These are phyloP conservation scores for Epistrophe grossulariae DNA, from an alignment of 2,888 invertebrate genomes.

Conservation along the genomic window DNA sequence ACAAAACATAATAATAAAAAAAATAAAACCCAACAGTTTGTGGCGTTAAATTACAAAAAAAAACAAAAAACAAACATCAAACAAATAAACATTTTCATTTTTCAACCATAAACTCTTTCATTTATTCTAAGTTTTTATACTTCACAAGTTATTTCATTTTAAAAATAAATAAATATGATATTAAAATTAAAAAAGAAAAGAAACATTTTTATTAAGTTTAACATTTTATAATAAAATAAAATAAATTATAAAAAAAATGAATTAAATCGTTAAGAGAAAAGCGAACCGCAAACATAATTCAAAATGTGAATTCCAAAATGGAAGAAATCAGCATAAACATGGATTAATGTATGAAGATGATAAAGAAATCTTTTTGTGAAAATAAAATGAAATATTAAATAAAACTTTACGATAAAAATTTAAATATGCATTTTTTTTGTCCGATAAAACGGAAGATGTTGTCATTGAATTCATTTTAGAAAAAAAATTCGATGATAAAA, in stretches of 20 bases:
- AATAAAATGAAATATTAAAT: conserved; percentile 75
- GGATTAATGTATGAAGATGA: conserved; percentile 57
- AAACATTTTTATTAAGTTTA: conserved; percentile 71
- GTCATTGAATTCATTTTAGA: too few species aligned
- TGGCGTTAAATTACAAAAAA: conserved; percentile 45
- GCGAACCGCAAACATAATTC: conserved; percentile 46
- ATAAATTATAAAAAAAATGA: conserved; percentile 41
- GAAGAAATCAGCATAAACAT: conserved; percentile 37
- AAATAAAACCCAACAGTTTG: conserved; percentile 56
- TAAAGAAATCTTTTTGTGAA: conserved; percentile 70
- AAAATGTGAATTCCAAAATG: conserved; percentile 63
- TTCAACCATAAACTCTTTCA: conserved; percentile 51
- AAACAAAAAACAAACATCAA: conserved; percentile 23
- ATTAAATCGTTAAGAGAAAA: conserved; percentile 37
- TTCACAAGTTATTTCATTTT: conserved; percentile 47
- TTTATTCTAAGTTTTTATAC: conserved; percentile 70
- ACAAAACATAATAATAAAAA: conserved; percentile 43
- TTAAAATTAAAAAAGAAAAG: conserved; percentile 13
- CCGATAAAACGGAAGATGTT: too few species aligned
- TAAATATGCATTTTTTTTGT: conserved; percentile 36
- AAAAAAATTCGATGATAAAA: neutral
- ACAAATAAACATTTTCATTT: conserved; percentile 38
- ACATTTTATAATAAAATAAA: conserved; percentile 67
- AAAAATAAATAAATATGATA: conserved; percentile 28
- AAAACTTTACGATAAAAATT: conserved; percentile 76